Evolutionary conservation across 1,140 invertebrate genomes (phyloP), one percentile per base, ranked within the genome.

Genomic region (Diabrotica undecimpunctata): DNA sequence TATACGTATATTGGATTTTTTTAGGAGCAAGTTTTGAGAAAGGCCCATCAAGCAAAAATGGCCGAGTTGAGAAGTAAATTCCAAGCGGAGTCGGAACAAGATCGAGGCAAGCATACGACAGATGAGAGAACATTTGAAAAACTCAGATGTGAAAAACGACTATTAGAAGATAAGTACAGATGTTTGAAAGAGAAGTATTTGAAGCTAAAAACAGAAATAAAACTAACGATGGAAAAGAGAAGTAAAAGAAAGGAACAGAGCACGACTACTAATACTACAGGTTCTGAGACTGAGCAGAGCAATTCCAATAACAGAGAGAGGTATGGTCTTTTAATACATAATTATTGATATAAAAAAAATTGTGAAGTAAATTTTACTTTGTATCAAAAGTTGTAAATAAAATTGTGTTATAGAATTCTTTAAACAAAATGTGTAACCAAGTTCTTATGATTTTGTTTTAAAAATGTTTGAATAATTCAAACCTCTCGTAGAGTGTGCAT

Each of bases 101-200:
- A 84, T 7, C 71, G 70, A 56, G 62, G 55, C 77, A 74, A 80
- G 74, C 68, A 80, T 73, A 35, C 84, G 73, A 67, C 81, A 67
- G 78, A 87, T 78, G 74, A 86, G 69, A 68, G 80, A 66, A 64
- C 83, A 66, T 87, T 82, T 69, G 88, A 89, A 67, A 88, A 89
- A 70, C 75, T 89, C 51, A 81, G 87, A 2, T 88, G 87, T 70
- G 88, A 90, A 72, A 90, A 90, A 69, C 81, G 88, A 4, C 74
- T 90, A 12, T 69, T 92, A 0, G 85, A 88, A 67, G 90, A 92
- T 70, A 92, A 92, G 73, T 93, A 92, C 73, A 82, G 84, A n/a
- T 90, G 86, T 61, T 79, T 93, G 13, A 92, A 92, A 76, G 90
- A 92, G 70, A 92, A 93, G 74, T 91, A 93, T 72, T 82, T 89